These are phyloP conservation scores for Diogma glabrata DNA, from an alignment of 2,888 invertebrate species.

Conservation along the genomic window DNA sequence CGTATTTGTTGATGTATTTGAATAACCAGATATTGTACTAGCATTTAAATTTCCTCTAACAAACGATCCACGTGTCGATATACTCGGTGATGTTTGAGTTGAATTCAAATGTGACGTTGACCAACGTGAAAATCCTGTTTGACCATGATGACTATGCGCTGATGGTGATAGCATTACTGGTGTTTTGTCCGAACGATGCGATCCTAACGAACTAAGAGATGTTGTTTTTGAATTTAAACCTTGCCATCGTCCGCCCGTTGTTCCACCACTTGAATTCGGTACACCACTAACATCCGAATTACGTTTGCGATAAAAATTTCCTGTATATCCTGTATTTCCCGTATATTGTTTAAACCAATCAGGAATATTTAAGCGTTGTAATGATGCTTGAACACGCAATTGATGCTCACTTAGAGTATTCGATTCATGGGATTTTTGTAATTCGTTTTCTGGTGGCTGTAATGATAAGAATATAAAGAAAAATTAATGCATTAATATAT, in stretches of 20 bases:
- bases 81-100: slow-evolving; percentile 60
- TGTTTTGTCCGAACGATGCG: slow-evolving; percentile 36
- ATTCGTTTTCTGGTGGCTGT: slow-evolving; percentile 89
- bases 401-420: slow-evolving; percentile 84
- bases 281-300: slow-evolving; percentile 47
- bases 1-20: slow-evolving; percentile 49
- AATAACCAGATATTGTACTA: slow-evolving; percentile 47
- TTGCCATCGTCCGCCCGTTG: slow-evolving; percentile 46
- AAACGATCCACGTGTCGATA: slow-evolving; percentile 60
- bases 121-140: slow-evolving; percentile 43
- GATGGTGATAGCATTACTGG: slow-evolving; percentile 36
- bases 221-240: slow-evolving; percentile 77
- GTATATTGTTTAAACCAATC: slow-evolving; percentile 71
- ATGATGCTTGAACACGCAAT: slow-evolving; percentile 80
- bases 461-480: slow-evolving; percentile 28
- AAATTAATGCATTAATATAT: slow-evolving; percentile 12
- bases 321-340: slow-evolving; percentile 37
- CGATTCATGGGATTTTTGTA: slow-evolving; percentile 55
- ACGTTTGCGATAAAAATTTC: slow-evolving; percentile 71
- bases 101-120: slow-evolving; percentile 65
- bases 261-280: slow-evolving; percentile 22
- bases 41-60: slow-evolving; percentile 43
- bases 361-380: slow-evolving; percentile 88
- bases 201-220: slow-evolving; percentile 65
- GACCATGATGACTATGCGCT: slow-evolving; percentile 37